These are phyloP conservation scores for Fulica atra DNA, from an alignment of 2,113 vertebrate genomes.

Conservation along the genomic window DNA sequence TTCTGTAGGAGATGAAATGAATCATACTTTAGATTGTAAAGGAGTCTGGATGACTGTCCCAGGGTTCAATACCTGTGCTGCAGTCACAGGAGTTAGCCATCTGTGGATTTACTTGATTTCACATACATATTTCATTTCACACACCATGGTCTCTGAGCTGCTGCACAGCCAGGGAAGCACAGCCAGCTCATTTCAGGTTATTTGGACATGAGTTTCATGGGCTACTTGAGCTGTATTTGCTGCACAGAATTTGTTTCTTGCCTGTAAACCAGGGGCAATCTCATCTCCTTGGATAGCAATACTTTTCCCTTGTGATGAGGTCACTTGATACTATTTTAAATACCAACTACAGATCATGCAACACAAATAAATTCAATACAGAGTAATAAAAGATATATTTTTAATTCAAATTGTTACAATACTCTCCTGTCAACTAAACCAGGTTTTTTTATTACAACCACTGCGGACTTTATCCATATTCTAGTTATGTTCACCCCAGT, in stretches of 20 bases:
- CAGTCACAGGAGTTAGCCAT: too few relatives aligned
- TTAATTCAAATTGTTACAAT: neutral
- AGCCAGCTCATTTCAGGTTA: neutral
- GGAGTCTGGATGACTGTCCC: too few relatives aligned
- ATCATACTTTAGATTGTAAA: too few relatives aligned
- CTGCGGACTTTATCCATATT: neutral
- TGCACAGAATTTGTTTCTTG: neutral
- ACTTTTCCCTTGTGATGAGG: neutral
- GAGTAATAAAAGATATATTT: neutral
- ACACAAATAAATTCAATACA: neutral
- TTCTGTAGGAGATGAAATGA: neutral
- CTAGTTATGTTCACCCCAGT: neutral
- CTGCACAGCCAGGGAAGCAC: neutral
- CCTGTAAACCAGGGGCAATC: neutral
- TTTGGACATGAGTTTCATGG: constrained; percentile 22
- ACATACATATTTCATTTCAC: too few relatives aligned
- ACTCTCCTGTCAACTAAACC: neutral
- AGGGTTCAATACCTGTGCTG: too few relatives aligned
- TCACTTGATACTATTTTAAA: neutral
- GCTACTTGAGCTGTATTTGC: neutral
- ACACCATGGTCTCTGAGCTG: neutral
- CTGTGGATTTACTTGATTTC: too few relatives aligned
- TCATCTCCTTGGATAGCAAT: neutral
- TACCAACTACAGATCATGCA: neutral
- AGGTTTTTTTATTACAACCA: neutral